Base-by-base conservation (phyloP, 1,140 invertebrate species). In the Solenopsis invicta region DNA sequence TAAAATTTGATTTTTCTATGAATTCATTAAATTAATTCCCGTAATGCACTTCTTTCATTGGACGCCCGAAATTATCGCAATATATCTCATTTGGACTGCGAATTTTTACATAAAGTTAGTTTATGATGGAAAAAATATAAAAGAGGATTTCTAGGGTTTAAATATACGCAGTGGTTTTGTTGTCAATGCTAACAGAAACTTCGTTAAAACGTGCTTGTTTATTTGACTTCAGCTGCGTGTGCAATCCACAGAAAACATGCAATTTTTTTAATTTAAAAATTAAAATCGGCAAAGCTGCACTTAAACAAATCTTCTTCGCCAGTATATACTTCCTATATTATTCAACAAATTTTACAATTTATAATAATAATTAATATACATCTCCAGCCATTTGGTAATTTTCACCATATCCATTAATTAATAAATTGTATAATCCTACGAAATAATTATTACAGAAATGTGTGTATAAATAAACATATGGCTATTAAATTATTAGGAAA, bases 91-190 rank as follows among this genome's bases (percentile, higher is more conserved):
- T 71, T 54, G 41, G 4, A 12, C 45, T 21, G 37, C 37, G 34
- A 69, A 81, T 80, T 80, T 54, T 80, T 54, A 50, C 45, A 69
- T 81, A 54, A 21, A 81, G 64, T 71, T 69, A 8, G 1, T 69
- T 56, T 81, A 52, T n/a, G 21, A 67, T 80, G 48, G 29, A 81
- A 56, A 81, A 78, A 29, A 78, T 41, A 81, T 41, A 34, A 41
- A 37, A 81, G 69, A 24, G 45, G 13, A 69, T 67, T 41, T 77
- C 34, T 69, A 67, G 13, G n/a, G 0, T 80, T 80, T 80, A 41
- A 80, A 80, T 54, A 5, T 54, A 69, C 2, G n/a, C 48, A 41
- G 13, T 80, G 48, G 21, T 54, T 66, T 69, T 80, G 29, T 80
- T 80, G 5, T 67, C 13, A 37, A 24, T 21, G 10, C 8, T n/a